Percentiles rank a stretch among this genome's conserved stretches.
Evolutionary conservation across 1,140 invertebrate species (phyloP).

Genomic region (Neodiprion lecontei): DNA sequence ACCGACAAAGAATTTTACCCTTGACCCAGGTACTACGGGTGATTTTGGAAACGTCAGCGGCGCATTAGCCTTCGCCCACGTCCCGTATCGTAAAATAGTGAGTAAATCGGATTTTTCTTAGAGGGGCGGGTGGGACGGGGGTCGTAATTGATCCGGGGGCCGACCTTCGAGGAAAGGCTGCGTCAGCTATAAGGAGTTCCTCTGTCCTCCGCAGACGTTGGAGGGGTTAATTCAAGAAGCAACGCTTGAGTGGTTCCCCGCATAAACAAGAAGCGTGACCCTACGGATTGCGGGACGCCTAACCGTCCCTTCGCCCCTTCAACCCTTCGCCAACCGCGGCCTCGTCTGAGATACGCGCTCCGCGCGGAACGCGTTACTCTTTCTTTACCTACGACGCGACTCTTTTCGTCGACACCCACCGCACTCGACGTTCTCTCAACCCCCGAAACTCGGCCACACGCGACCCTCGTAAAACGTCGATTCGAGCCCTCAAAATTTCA

Average conservation of each 20-base stretch:
- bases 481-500: conserved; percentile 18
- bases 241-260: conserved; percentile 32
- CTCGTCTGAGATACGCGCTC: conserved; percentile 28
- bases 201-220: conserved; percentile 1
- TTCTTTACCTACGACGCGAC: conserved; percentile 22
- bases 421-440: conserved; percentile 1
- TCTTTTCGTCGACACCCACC: background rate
- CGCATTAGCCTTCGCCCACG: too few relatives aligned
- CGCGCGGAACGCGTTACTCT: conserved; percentile 37
- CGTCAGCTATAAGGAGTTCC: background rate
- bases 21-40: background rate
- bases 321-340: background rate
- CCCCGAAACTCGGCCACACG: conserved; percentile 21
- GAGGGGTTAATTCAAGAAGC: conserved; percentile 30
- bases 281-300: conserved; percentile 11
- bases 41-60: background rate
- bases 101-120: too few relatives aligned
- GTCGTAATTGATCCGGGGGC: too few relatives aligned
- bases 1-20: too few relatives aligned
- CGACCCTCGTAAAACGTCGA: conserved; percentile 31
- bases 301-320: conserved; percentile 19
- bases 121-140: too few relatives aligned
- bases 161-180: background rate
- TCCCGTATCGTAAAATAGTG: too few relatives aligned
- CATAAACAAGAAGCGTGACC: conserved; percentile 42